phyloP scores from a whole-genome alignment of 2,888 invertebrate species.

The Exephanes ischioxanthus region DNA sequence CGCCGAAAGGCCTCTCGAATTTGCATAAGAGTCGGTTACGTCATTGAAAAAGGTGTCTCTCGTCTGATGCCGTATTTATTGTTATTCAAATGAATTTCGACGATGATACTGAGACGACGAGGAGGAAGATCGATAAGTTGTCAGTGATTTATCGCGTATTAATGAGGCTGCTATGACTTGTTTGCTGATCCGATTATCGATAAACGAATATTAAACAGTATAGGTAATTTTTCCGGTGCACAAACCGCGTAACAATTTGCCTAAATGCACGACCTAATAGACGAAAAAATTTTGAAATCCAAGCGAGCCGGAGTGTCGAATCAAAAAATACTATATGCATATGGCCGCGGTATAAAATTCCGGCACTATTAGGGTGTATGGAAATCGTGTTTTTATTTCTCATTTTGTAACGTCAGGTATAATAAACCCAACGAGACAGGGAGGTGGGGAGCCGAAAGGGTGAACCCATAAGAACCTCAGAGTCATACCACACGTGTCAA shows the following conservation, averaged over 20 bases:
- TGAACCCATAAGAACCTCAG: slow-evolving; percentile 76
- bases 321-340: slow-evolving; percentile 11
- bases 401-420: slow-evolving; percentile 43
- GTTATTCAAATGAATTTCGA: slow-evolving; percentile 81
- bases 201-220: slow-evolving; percentile 58
- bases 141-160: slow-evolving; percentile 78
- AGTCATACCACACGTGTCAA: slow-evolving; percentile 81
- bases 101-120: slow-evolving; percentile 37
- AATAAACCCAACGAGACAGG: slow-evolving; percentile 51
- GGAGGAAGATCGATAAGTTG: slow-evolving; percentile 65
- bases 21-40: slow-evolving; percentile 76
- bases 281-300: slow-evolving; percentile 27
- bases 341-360: neutral
- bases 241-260: slow-evolving; percentile 32
- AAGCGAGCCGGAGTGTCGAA: neutral
- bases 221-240: slow-evolving; percentile 42
- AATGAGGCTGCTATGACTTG: slow-evolving; percentile 74
- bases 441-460: slow-evolving; percentile 71
- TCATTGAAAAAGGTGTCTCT: slow-evolving; percentile 71
- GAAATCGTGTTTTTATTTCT: slow-evolving; percentile 56
- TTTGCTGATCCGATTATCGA: slow-evolving; percentile 77
- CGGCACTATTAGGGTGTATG: slow-evolving; percentile 35
- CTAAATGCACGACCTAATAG: slow-evolving; percentile 27
- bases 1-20: slow-evolving; percentile 70
- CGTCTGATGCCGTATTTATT: slow-evolving; percentile 77